Percentiles rank a stretch among this genome's conserved stretches.
These are phyloP conservation scores for Syrphus vitripennis DNA, from an alignment of 2,888 invertebrate genomes.

Conservation along the genomic window DNA sequence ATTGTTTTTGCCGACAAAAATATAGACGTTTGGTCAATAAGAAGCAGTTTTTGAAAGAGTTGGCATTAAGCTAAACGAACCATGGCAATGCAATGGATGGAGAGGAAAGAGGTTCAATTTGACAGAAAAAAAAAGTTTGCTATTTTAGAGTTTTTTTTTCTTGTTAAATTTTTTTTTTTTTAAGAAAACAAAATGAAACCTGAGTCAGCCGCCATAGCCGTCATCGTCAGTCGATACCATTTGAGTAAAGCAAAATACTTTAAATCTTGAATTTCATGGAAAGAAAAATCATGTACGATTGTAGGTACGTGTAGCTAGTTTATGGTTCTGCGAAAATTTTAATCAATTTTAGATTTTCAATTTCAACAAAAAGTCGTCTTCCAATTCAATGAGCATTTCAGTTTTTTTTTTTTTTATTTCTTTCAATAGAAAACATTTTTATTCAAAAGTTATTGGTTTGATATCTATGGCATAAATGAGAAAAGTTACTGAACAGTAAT, in stretches of 20 bases:
- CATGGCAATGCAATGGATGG: background rate
- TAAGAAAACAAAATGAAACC: background rate
- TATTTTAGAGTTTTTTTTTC: background rate
- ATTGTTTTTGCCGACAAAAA: conserved; percentile 54
- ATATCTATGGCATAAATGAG: background rate
- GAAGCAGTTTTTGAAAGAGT: conserved; percentile 21
- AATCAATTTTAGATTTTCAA: conserved; percentile 68
- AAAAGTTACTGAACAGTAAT: background rate
- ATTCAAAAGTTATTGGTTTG: conserved; percentile 14
- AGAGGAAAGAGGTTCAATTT: conserved; percentile 2
- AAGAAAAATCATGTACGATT: conserved; percentile 11
- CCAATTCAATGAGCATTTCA: conserved; percentile 33
- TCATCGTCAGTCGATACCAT: background rate
- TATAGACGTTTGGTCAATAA: conserved; percentile 48
- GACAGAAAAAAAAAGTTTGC: background rate
- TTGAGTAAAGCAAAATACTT: background rate
- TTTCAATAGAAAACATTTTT: background rate
- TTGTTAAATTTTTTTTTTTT: background rate
- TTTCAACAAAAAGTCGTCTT: conserved; percentile 46
- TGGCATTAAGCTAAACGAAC: conserved; percentile 14
- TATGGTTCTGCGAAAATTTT: conserved; percentile 37
- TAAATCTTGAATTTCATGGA: conserved; percentile 40
- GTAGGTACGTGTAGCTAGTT: background rate
- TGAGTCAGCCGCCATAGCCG: background rate
- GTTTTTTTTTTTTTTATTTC: background rate